These are phyloP conservation scores for Gortyna flavago DNA, from an alignment of 2,888 invertebrate genomes.

Conservation along the genomic window DNA sequence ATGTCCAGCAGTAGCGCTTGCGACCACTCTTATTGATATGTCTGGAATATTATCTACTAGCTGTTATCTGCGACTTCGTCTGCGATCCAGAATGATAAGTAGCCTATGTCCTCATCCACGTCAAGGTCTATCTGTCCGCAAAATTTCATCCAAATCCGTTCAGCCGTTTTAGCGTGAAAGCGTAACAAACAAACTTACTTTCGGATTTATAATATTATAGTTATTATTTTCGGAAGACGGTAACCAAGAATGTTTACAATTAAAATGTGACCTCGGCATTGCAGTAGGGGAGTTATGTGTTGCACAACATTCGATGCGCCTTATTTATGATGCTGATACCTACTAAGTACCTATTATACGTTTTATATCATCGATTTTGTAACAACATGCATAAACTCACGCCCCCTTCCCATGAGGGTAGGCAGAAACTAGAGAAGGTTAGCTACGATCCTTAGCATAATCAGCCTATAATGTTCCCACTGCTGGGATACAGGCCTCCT, in stretches of 20 bases:
- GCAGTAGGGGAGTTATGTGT: conserved; percentile 8
- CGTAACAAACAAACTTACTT: too few relatives aligned
- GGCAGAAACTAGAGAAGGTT: background rate
- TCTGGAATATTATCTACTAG: background rate
- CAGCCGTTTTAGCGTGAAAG: too few relatives aligned
- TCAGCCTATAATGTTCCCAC: background rate
- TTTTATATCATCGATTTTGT: background rate
- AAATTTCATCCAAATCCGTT: too few relatives aligned
- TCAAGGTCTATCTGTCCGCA: too few relatives aligned
- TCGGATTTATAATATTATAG: background rate
- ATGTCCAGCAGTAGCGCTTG: background rate
- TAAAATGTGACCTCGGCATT: conserved; percentile 22
- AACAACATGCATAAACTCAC: background rate
- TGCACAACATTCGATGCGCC: conserved; percentile 10
- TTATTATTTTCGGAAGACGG: conserved; percentile 18
- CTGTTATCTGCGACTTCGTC: too few relatives aligned
- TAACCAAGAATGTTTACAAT: conserved; percentile 39
- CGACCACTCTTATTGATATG: background rate
- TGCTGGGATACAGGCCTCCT: background rate
- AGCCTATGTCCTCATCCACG: too few relatives aligned
- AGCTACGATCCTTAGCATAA: background rate
- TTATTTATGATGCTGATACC: background rate
- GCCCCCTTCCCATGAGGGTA: background rate
- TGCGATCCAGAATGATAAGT: too few relatives aligned
- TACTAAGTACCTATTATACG: background rate